These are phyloP conservation scores for Electrona antarctica DNA, from an alignment of 2,113 vertebrate species.

Conservation along the genomic window DNA sequence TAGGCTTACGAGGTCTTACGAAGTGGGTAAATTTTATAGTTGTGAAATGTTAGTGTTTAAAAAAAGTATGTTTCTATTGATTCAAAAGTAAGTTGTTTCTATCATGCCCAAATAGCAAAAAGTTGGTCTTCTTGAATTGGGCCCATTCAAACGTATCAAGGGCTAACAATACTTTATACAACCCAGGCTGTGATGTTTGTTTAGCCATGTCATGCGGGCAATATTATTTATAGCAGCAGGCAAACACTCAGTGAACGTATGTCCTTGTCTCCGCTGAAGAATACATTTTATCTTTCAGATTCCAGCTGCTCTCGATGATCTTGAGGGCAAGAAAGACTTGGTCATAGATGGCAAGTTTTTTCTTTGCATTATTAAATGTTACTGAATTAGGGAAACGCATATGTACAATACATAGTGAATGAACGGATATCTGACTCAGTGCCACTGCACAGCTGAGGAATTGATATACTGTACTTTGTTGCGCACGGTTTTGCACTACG, in stretches of 20 bases:
- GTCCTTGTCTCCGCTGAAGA: background rate
- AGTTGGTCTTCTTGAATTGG: too few species aligned
- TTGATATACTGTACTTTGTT: too few species aligned
- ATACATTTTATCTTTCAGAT: conserved; percentile 67
- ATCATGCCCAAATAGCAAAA: too few species aligned
- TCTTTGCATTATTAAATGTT: background rate
- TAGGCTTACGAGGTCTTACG: too few species aligned
- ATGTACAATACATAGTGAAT: background rate
- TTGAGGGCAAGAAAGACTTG: conserved; percentile 77
- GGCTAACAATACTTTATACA: background rate
- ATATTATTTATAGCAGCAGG: conserved; percentile 5
- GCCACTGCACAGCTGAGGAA: too few species aligned
- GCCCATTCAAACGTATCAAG: too few species aligned
- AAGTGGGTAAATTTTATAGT: too few species aligned
- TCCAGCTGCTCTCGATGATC: conserved; percentile 70
- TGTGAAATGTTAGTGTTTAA: too few species aligned
- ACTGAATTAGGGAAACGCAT: background rate
- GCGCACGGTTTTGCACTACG: too few species aligned
- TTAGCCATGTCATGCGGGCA: background rate
- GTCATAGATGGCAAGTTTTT: conserved; percentile 67
- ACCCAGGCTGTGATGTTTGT: background rate
- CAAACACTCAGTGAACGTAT: background rate
- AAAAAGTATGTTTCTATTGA: too few species aligned
- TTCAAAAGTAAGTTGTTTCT: too few species aligned
- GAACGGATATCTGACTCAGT: background rate